Percentiles rank a stretch among this genome's conserved stretches.
phyloP scores from a whole-genome alignment of 2,113 vertebrate species.

The Pollachius pollachius region DNA sequence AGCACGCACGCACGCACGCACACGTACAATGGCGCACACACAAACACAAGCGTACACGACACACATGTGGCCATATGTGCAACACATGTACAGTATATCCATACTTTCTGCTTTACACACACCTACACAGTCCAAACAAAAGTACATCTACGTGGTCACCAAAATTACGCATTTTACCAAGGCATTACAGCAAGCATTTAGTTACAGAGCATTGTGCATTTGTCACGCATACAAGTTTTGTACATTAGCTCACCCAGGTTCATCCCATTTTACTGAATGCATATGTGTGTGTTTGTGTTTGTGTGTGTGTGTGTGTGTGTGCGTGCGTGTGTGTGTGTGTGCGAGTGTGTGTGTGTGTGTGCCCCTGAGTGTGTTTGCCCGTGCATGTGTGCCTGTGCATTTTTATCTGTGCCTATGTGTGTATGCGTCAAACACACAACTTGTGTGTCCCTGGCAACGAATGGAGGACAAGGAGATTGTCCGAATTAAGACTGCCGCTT shows the following conservation, averaged over 20 bases:
- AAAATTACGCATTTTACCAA: too few relatives aligned
- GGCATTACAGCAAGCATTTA: background rate
- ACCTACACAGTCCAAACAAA: too few relatives aligned
- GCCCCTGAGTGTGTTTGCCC: background rate
- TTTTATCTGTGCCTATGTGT: background rate
- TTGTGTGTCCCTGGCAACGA: background rate
- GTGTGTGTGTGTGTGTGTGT: background rate
- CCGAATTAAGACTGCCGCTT: constrained; percentile 24
- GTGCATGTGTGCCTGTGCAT: background rate
- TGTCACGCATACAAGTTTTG: background rate
- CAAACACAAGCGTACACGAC: constrained; percentile 3
- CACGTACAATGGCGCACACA: background rate
- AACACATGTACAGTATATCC: background rate
- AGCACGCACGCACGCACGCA: background rate
- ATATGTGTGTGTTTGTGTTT: constrained; percentile 5
- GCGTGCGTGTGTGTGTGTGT: constrained; percentile 5
- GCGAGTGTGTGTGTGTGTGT: constrained; percentile 2
- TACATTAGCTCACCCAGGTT: background rate
- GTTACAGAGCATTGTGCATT: background rate
- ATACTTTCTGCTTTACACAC: background rate
- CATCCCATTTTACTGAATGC: background rate
- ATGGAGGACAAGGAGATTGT: constrained; percentile 19
- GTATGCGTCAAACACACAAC: background rate
- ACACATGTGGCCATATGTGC: background rate
- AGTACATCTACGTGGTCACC: too few relatives aligned